Evolutionary conservation across 2,797 vertebrate species (phyloP).

Genomic region (Sebastes vulpes): DNA sequence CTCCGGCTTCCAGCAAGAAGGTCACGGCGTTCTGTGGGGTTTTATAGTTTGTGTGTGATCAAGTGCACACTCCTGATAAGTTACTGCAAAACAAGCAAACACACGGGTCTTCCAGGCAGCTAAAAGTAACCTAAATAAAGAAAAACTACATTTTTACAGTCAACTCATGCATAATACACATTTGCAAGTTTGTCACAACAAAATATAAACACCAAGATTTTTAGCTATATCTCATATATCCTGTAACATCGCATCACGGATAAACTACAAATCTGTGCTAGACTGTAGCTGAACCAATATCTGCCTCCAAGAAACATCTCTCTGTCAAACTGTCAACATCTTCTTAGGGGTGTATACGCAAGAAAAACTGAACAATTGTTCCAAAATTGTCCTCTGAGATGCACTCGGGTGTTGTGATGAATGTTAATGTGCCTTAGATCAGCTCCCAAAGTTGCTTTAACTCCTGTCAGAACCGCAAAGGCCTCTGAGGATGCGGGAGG

Average conservation of each 20-base stretch:
- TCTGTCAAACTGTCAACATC: neutral
- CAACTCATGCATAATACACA: neutral
- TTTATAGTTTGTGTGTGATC: neutral
- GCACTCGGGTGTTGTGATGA: constrained; percentile 16
- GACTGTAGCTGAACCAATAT: constrained; percentile 2
- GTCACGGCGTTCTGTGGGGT: constrained; percentile 30
- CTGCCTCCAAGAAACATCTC: constrained; percentile 12
- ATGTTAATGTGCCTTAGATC: constrained; percentile 61
- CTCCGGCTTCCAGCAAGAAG: constrained; percentile 76
- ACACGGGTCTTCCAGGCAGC: constrained; percentile 7
- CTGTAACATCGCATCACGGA: neutral
- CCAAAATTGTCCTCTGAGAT: constrained; percentile 14
- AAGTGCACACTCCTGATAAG: neutral
- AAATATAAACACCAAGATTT: neutral
- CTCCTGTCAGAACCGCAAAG: constrained; percentile 39
- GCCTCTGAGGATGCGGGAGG: constrained; percentile 63
- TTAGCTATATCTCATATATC: neutral
- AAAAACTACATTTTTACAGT: neutral
- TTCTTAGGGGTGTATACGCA: neutral
- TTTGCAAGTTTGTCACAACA: neutral
- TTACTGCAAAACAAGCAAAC: constrained; percentile 1
- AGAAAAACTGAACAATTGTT: neutral
- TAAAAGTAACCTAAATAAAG: neutral
- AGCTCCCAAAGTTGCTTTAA: constrained; percentile 40
- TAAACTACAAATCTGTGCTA: neutral